Percentiles rank a stretch among this genome's conserved stretches.
Conservation (phyloP, 1,140 invertebrate genomes). For the Aphis gossypii region DNA sequence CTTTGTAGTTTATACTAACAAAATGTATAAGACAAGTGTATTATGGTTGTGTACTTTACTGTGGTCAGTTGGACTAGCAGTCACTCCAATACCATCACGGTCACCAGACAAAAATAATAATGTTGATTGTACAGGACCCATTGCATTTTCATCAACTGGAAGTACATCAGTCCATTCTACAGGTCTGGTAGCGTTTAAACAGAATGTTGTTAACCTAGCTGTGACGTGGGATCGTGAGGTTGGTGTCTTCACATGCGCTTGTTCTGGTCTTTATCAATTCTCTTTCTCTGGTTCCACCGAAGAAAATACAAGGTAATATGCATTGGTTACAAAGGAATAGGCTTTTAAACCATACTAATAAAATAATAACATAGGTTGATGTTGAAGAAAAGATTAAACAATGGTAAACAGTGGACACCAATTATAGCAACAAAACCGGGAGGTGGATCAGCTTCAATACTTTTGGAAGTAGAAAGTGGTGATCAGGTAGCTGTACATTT, state of each 20-base stretch:
- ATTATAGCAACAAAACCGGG: conserved; percentile 13
- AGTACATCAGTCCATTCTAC: neutral
- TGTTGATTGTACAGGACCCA: conserved; percentile 5
- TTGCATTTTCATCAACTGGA: conserved; percentile 30
- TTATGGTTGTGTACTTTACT: neutral
- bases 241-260: conserved; percentile 30
- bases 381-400: conserved; percentile 34
- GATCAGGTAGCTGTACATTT: conserved; percentile 41
- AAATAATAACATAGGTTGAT: conserved; percentile 12
- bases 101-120: neutral
- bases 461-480: neutral
- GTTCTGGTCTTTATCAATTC: conserved; percentile 43
- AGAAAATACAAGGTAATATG: neutral
- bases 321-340: neutral
- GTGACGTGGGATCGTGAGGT: conserved; percentile 32
- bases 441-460: conserved; percentile 41
- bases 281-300: conserved; percentile 47
- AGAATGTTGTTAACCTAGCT: neutral
- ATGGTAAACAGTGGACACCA: conserved; percentile 43
- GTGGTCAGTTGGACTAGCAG: neutral
- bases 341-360: neutral
- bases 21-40: neutral
- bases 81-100: conserved; percentile 5
- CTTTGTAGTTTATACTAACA: neutral
- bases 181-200: conserved; percentile 18